Evolutionary conservation across 2,888 invertebrate species (phyloP).

Genomic region (Hypomecis punctinalis): DNA sequence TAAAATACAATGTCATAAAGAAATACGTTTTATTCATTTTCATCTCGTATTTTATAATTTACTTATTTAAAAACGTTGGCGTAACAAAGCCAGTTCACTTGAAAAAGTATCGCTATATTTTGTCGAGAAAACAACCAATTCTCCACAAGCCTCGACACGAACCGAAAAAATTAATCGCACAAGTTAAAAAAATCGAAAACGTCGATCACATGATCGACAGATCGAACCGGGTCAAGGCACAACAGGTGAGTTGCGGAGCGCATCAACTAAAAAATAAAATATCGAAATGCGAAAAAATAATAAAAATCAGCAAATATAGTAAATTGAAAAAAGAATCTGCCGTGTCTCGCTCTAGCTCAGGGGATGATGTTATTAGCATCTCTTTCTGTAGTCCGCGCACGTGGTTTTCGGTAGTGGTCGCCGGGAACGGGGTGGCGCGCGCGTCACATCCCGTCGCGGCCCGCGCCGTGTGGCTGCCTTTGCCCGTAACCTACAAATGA

Average conservation of each 20-base stretch:
- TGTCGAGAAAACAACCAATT: constrained; percentile 36
- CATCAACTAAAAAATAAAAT: constrained; percentile 86
- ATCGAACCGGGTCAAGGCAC: constrained; percentile 84
- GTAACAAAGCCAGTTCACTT: no score
- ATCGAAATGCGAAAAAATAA: constrained; percentile 85
- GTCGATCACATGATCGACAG: constrained; percentile 77
- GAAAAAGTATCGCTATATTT: no score
- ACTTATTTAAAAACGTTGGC: no score
- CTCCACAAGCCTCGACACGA: constrained; percentile 36
- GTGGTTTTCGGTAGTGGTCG: constrained; percentile 68
- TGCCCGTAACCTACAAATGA: constrained; percentile 84
- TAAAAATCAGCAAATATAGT: constrained; percentile 83
- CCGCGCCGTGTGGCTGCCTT: constrained; percentile 81
- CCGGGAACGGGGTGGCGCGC: constrained; percentile 50
- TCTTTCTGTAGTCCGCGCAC: constrained; percentile 75
- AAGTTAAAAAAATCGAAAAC: constrained; percentile 68
- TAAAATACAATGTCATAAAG: no score
- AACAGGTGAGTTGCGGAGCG: constrained; percentile 83
- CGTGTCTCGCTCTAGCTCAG: constrained; percentile 56
- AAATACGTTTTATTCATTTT: no score
- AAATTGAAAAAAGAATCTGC: constrained; percentile 81
- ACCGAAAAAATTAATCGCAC: constrained; percentile 50
- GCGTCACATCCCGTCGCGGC: constrained; percentile 80
- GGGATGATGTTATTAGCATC: constrained; percentile 53
- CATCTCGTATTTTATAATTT: no score